A percentile compares a stretch with the other conserved stretches of the same genome.
These are phyloP conservation scores for Drosophila nr. perissopoda DNA, from an alignment of 2,888 invertebrate species.

Conservation along the genomic window DNA sequence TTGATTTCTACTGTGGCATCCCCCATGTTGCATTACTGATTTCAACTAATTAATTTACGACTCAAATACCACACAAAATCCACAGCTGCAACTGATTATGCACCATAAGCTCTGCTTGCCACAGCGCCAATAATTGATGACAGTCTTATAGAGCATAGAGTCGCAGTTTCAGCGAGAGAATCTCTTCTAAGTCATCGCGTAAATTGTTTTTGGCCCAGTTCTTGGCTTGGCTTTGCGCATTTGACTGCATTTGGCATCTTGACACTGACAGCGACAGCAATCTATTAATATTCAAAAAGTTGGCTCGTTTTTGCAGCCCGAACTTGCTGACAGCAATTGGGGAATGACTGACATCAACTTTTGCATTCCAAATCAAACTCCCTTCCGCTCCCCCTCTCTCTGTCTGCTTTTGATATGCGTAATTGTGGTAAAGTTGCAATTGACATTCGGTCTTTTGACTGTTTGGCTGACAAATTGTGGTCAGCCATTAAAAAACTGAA, in stretches of 20 bases:
- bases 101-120: constrained; percentile 6
- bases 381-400: not conserved
- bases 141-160: constrained; percentile 10
- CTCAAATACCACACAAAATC: constrained; percentile 7
- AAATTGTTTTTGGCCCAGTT: constrained; percentile 54
- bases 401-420: constrained; percentile 32
- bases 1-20: constrained; percentile 33
- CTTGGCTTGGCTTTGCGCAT: constrained; percentile 32
- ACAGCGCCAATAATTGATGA: constrained; percentile 49
- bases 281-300: constrained; percentile 62
- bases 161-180: not conserved
- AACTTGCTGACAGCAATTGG: constrained; percentile 46
- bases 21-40: constrained; percentile 32
- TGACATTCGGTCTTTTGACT: constrained; percentile 45
- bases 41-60: constrained; percentile 60
- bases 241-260: not conserved
- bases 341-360: constrained; percentile 31
- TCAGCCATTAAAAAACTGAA: constrained; percentile 23
- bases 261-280: constrained; percentile 42
- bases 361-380: constrained; percentile 2
- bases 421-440: constrained; percentile 62
- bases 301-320: constrained; percentile 6
- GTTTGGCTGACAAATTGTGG: constrained; percentile 29
- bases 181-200: constrained; percentile 4
- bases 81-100: constrained; percentile 32